phyloP scores from a whole-genome alignment of 2,797 vertebrate genomes.

The Acridotheres tristis region DNA sequence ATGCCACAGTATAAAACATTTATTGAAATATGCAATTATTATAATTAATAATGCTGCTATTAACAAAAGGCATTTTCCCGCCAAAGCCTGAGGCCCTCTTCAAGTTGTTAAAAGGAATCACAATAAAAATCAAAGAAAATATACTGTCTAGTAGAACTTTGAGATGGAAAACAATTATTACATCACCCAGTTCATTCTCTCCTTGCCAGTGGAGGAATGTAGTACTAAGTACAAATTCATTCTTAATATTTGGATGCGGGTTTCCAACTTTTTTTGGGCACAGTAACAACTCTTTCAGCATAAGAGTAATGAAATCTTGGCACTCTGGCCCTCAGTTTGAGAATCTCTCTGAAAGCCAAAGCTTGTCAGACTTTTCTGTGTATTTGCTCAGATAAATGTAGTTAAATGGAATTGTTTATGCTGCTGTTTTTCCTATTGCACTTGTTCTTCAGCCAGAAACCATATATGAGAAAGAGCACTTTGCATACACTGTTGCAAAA shows the following conservation, averaged over 20 bases:
- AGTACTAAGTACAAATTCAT: conserved; percentile 1
- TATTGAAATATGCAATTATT: conserved; percentile 35
- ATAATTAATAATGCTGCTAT: conserved; percentile 31
- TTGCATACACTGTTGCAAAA: background rate
- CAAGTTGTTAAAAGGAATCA: conserved; percentile 30
- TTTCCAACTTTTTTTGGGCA: background rate
- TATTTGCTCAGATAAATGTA: background rate
- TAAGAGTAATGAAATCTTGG: conserved; percentile 20
- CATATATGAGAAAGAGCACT: background rate
- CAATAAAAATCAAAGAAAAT: conserved; percentile 51
- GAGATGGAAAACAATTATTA: conserved; percentile 20
- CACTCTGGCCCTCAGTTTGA: background rate
- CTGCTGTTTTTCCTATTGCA: conserved; percentile 40
- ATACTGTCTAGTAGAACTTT: background rate
- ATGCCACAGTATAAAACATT: background rate
- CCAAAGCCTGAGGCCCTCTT: conserved; percentile 27
- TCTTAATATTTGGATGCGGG: background rate
- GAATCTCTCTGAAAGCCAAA: background rate
- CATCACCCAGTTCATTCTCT: background rate
- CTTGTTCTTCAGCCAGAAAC: conserved; percentile 23
- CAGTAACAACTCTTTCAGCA: background rate
- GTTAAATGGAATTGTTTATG: conserved; percentile 20
- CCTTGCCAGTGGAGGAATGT: background rate
- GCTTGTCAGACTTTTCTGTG: conserved; percentile 18
- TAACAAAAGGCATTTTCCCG: background rate